phyloP scores from a whole-genome alignment of 2,888 invertebrate species.

The Salticus scenicus region DNA sequence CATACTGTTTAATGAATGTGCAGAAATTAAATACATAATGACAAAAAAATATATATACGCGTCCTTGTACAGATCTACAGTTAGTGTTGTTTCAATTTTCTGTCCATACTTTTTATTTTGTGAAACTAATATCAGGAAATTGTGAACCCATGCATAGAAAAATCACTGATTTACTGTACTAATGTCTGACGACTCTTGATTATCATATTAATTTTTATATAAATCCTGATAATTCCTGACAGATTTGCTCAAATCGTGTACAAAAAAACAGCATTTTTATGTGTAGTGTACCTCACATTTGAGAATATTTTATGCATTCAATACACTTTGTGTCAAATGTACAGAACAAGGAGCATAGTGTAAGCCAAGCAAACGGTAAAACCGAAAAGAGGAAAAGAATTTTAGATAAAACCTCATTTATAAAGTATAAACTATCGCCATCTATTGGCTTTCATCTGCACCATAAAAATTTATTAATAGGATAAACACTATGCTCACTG shows the following conservation, averaged over 20 bases:
- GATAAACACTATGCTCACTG: conserved; percentile 44
- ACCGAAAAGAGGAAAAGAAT: not conserved
- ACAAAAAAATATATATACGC: conserved; percentile 41
- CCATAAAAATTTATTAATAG: conserved; percentile 1
- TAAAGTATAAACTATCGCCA: conserved; percentile 25
- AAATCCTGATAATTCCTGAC: conserved; percentile 38
- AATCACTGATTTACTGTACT: not conserved
- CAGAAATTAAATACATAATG: conserved; percentile 20
- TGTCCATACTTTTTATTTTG: conserved; percentile 24
- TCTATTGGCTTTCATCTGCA: conserved; percentile 29
- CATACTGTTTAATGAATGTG: conserved; percentile 58
- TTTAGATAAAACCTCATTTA: not conserved
- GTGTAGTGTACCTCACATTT: conserved; percentile 46
- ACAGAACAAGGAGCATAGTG: conserved; percentile 44
- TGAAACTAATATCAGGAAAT: conserved; percentile 4
- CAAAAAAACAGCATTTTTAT: conserved; percentile 39
- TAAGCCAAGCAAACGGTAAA: not conserved
- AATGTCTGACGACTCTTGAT: not conserved
- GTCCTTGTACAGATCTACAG: conserved; percentile 63
- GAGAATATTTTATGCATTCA: conserved; percentile 38
- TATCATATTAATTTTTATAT: conserved; percentile 3
- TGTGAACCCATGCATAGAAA: not conserved
- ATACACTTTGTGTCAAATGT: conserved; percentile 42
- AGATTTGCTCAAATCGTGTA: conserved; percentile 61
- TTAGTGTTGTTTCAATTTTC: conserved; percentile 54